phyloP scores from a whole-genome alignment of 1,140 invertebrate genomes.

The Panagrolaimus sp. region DNA sequence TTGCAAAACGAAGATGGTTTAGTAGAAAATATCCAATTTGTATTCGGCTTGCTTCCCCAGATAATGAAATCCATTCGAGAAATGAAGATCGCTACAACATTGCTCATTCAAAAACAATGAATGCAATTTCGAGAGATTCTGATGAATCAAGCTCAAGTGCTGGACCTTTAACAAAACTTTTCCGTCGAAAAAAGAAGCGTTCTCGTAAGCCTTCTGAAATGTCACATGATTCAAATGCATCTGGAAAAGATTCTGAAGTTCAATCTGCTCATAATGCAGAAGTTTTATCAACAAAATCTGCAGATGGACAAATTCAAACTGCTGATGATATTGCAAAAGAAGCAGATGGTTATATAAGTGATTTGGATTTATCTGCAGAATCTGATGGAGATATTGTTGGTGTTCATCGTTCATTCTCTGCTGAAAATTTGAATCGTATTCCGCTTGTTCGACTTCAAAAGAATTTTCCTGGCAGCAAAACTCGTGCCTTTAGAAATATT shows the following conservation, averaged over 20 bases:
- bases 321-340: slow-evolving; percentile 33
- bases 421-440: slow-evolving; percentile 6
- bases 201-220: slow-evolving; percentile 2
- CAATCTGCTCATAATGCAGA: background rate
- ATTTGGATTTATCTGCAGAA: slow-evolving; percentile 20
- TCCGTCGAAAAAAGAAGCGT: slow-evolving; percentile 8
- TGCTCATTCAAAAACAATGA: background rate
- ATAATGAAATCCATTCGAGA: too few relatives aligned
- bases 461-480: background rate
- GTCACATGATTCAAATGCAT: background rate
- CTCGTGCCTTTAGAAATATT: slow-evolving; percentile 25
- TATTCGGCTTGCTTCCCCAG: too few relatives aligned
- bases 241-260: background rate
- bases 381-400: slow-evolving; percentile 20
- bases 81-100: background rate
- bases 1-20: too few relatives aligned
- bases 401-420: background rate
- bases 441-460: background rate
- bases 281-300: slow-evolving; percentile 25
- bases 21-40: too few relatives aligned
- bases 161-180: background rate
- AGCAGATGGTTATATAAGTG: slow-evolving; percentile 32
- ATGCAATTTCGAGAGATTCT: background rate
- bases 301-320: slow-evolving; percentile 19
- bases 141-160: background rate